Evolutionary conservation across 2,888 invertebrate species (phyloP).

Genomic region (Parochlus steinenii): DNA sequence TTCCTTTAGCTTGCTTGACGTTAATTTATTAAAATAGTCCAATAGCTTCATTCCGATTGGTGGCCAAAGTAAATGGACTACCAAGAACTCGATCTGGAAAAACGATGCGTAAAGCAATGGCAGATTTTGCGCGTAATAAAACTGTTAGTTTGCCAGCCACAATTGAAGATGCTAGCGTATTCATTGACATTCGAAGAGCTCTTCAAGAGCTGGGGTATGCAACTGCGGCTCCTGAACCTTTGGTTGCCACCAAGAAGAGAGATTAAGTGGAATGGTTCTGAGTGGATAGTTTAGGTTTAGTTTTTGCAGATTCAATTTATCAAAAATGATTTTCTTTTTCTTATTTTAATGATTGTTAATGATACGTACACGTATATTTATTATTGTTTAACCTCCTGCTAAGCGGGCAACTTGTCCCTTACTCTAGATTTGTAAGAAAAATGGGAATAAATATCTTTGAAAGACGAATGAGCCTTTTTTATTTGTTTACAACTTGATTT

Average conservation of each 20-base stretch:
- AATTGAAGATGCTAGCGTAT: slow-evolving; percentile 74
- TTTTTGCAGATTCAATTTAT: no score
- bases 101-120: slow-evolving; percentile 62
- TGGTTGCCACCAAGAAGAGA: slow-evolving; percentile 3
- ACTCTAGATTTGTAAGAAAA: no score
- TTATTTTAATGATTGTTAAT: no score
- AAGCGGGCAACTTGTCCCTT: no score
- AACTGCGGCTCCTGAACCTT: slow-evolving; percentile 49
- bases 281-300: no score
- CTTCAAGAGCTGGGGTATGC: slow-evolving; percentile 63
- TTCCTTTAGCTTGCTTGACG: not conserved
- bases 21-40: slow-evolving; percentile 44
- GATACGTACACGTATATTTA: no score
- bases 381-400: no score
- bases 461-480: no score
- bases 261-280: no score
- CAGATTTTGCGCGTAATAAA: slow-evolving; percentile 69
- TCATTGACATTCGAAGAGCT: slow-evolving; percentile 55
- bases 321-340: no score
- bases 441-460: no score
- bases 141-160: slow-evolving; percentile 65
- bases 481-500: no score
- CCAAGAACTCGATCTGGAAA: slow-evolving; percentile 67
- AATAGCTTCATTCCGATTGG: slow-evolving; percentile 73
- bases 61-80: slow-evolving; percentile 59